These are phyloP conservation scores for Puffinus mauretanicus DNA, from an alignment of 2,113 vertebrate species.

Conservation along the genomic window DNA sequence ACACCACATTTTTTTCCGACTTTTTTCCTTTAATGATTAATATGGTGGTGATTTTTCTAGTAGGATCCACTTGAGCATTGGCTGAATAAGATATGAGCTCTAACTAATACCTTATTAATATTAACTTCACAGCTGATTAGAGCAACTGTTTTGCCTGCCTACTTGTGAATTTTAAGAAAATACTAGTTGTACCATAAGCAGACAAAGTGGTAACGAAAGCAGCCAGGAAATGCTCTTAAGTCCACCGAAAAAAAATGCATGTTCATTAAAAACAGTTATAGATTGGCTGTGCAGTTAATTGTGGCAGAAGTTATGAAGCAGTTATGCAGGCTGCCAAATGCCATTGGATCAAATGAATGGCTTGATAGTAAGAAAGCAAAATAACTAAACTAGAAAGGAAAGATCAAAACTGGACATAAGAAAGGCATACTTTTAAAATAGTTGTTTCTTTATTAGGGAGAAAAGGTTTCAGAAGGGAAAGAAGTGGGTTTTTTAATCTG, in stretches of 20 bases:
- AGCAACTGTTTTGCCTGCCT: neutral
- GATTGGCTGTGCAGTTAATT: neutral
- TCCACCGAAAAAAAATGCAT: neutral
- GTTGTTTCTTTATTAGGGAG: neutral
- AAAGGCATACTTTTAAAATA: neutral
- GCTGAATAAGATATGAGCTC: neutral
- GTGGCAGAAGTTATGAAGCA: neutral
- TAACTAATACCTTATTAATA: neutral
- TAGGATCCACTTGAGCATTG: neutral
- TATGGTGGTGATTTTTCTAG: neutral
- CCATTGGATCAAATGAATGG: neutral
- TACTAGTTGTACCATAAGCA: neutral
- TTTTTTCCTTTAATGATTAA: conserved; percentile 39
- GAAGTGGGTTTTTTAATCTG: neutral
- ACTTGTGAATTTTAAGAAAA: neutral
- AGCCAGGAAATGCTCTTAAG: neutral
- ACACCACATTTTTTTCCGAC: neutral
- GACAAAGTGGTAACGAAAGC: neutral
- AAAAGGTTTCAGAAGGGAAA: neutral
- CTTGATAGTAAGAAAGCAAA: neutral
- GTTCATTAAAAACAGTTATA: neutral
- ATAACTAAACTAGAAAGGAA: neutral
- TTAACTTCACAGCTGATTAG: neutral
- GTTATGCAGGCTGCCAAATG: neutral
- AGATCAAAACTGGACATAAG: neutral